phyloP scores from a whole-genome alignment of 2,113 vertebrate species.

The Nerophis ophidion region DNA sequence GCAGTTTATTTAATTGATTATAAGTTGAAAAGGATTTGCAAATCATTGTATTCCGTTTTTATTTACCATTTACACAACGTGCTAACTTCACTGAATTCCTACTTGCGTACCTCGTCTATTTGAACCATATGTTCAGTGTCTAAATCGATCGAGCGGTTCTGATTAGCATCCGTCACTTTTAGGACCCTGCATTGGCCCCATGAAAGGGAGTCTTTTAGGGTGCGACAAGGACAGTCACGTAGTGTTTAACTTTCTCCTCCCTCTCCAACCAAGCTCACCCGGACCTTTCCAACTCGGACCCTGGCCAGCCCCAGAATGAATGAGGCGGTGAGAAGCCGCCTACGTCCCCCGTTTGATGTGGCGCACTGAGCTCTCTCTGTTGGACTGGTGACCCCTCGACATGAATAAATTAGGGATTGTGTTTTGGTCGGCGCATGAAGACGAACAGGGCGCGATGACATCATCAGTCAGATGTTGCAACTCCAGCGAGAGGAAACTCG shows the following conservation, averaged over 20 bases:
- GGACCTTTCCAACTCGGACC: slow-evolving; percentile 46
- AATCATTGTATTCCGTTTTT: too few relatives aligned
- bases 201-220: slow-evolving; percentile 47
- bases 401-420: slow-evolving; percentile 8
- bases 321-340: slow-evolving; percentile 50
- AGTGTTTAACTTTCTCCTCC: slow-evolving; percentile 48
- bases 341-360: slow-evolving; percentile 67
- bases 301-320: slow-evolving; percentile 61
- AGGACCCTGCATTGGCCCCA: slow-evolving; percentile 24
- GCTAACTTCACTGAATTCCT: too few relatives aligned
- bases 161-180: too few relatives aligned
- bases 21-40: too few relatives aligned
- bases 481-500: background rate
- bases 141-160: background rate
- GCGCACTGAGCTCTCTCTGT: slow-evolving; percentile 64
- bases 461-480: background rate
- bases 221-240: slow-evolving; percentile 49
- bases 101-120: too few relatives aligned
- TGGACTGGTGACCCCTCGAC: slow-evolving; percentile 5
- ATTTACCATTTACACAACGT: too few relatives aligned
- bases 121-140: background rate
- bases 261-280: slow-evolving; percentile 33
- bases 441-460: background rate
- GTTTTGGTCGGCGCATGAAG: background rate
- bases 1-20: too few relatives aligned